phyloP scores from a whole-genome alignment of 2,888 invertebrate species.

The Teleiodes luculella region DNA sequence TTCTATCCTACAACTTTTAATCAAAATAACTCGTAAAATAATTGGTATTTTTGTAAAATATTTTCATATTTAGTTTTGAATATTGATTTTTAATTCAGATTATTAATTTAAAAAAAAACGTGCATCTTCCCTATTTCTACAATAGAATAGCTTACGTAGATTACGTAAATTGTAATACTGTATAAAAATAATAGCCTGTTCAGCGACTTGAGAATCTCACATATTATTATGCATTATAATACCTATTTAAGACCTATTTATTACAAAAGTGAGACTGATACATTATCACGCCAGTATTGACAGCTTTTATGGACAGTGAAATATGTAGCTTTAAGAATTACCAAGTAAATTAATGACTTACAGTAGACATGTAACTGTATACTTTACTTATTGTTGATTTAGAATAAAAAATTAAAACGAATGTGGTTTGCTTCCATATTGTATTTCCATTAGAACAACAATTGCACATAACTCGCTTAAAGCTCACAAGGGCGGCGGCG shows the following conservation, averaged over 20 bases:
- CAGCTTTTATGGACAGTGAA: not conserved
- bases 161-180: too few species aligned
- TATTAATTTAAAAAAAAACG: too few species aligned
- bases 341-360: constrained; percentile 22
- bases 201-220: constrained; percentile 3
- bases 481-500: constrained; percentile 50
- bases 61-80: too few species aligned
- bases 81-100: too few species aligned
- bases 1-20: too few species aligned
- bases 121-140: too few species aligned
- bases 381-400: constrained; percentile 23
- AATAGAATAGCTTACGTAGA: too few species aligned
- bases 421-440: constrained; percentile 53
- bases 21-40: too few species aligned
- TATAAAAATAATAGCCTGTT: not conserved
- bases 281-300: constrained; percentile 16
- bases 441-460: constrained; percentile 75
- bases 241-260: too few species aligned
- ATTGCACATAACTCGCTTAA: constrained; percentile 71
- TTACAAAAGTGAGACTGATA: constrained; percentile 26
- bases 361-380: constrained; percentile 14
- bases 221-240: not conserved
- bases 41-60: too few species aligned
- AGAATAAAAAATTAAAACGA: constrained; percentile 42
- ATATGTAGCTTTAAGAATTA: not conserved